Conservation (phyloP, 2,113 vertebrate genomes). For the Neotragus pygmaeus region DNA sequence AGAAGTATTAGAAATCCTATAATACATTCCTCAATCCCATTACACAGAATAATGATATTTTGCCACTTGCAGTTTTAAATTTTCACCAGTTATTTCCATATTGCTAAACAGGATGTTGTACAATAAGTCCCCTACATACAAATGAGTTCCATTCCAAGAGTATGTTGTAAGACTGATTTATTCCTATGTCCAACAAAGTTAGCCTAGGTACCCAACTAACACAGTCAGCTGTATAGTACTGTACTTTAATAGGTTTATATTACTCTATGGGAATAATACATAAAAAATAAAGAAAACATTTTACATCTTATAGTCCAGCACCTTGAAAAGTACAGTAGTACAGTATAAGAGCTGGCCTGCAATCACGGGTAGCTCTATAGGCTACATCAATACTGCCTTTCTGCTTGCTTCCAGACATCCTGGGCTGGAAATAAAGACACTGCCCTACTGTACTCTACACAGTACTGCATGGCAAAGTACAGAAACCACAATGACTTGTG, state of each 20-base stretch:
- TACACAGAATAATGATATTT: background rate
- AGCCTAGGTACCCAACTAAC: background rate
- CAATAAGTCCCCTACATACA: background rate
- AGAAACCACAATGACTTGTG: background rate
- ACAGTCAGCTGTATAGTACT: background rate
- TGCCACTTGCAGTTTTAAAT: background rate
- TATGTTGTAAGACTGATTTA: background rate
- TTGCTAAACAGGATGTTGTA: background rate
- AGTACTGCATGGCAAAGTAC: background rate
- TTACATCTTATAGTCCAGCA: background rate
- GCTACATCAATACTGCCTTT: background rate
- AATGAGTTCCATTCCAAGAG: background rate
- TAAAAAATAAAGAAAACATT: background rate
- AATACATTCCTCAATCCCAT: background rate
- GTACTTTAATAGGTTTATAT: background rate
- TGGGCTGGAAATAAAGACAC: background rate
- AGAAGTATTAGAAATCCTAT: background rate
- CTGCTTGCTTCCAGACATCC: background rate
- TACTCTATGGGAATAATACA: background rate
- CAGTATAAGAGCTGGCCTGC: background rate
- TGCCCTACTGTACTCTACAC: background rate
- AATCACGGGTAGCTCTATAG: fast-evolving
- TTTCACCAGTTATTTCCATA: background rate
- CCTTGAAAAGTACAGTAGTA: background rate
- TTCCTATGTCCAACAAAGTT: background rate